Evolutionary conservation across 2,113 vertebrate species (phyloP).

Genomic region (Leucopsar rothschildi): DNA sequence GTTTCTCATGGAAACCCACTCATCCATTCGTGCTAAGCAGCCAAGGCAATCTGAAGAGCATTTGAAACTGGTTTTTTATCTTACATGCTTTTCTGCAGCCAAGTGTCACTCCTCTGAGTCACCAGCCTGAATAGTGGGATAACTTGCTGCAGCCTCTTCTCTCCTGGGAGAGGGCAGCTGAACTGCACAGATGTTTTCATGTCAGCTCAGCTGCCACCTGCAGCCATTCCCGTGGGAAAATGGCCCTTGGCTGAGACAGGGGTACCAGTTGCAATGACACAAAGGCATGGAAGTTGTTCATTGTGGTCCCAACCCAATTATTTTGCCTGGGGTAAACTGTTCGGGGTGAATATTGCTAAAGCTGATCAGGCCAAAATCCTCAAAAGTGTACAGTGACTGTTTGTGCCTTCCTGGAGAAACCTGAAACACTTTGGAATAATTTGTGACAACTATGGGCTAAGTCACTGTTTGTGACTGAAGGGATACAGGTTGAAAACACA

Average conservation of each 20-base stretch:
- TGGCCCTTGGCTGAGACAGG: not conserved
- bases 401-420: not conserved
- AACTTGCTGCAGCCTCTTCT: not conserved
- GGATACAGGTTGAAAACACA: not conserved
- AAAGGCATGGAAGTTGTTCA: not conserved
- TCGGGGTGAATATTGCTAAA: not conserved
- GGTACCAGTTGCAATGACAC: not conserved
- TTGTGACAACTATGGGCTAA: not conserved
- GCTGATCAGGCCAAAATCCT: not conserved
- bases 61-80: not conserved
- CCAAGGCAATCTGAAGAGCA: not conserved
- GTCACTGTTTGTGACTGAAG: not conserved
- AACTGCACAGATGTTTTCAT: not conserved
- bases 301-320: not conserved
- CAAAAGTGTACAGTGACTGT: not conserved
- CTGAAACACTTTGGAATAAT: not conserved
- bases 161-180: not conserved
- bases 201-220: not conserved
- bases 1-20: not conserved
- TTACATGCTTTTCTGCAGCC: not conserved
- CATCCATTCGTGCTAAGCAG: not conserved
- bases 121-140: not conserved
- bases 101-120: not conserved
- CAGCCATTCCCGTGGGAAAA: not conserved
- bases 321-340: not conserved